Percentiles rank a stretch among this genome's conserved stretches.
phyloP scores from a whole-genome alignment of 2,888 invertebrate genomes.

The Epirrhoe tristata region DNA sequence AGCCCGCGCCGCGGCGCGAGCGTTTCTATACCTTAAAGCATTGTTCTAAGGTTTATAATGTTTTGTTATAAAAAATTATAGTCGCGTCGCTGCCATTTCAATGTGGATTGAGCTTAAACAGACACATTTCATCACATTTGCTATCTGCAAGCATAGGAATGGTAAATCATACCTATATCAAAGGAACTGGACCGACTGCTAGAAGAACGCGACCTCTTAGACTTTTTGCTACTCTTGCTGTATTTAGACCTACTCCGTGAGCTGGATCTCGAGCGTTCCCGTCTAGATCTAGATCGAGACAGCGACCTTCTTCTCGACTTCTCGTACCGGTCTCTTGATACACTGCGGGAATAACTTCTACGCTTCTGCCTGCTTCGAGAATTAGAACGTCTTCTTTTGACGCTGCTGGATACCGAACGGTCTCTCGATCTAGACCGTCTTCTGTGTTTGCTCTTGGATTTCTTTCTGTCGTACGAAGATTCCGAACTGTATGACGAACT shows the following conservation, averaged over 20 bases:
- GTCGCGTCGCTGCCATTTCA: too few relatives aligned
- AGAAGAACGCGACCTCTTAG: slow-evolving; percentile 66
- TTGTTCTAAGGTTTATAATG: too few relatives aligned
- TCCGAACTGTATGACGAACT: slow-evolving; percentile 77
- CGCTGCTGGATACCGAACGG: slow-evolving; percentile 69
- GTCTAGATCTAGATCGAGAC: slow-evolving; percentile 57
- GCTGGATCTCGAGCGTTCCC: slow-evolving; percentile 54
- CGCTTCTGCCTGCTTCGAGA: slow-evolving; percentile 67
- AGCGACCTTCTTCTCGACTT: slow-evolving; percentile 68
- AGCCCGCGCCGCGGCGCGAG: too few relatives aligned
- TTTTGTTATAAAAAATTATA: too few relatives aligned
- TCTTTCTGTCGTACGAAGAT: slow-evolving; percentile 75
- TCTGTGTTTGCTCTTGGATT: slow-evolving; percentile 73
- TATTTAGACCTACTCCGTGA: slow-evolving; percentile 67
- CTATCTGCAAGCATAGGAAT: too few relatives aligned
- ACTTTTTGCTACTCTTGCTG: slow-evolving; percentile 63
- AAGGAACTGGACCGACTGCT: slow-evolving; percentile 73
- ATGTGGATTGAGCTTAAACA: too few relatives aligned
- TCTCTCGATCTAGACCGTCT: slow-evolving; percentile 73
- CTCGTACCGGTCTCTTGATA: slow-evolving; percentile 75
- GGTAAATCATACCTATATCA: slow-evolving; percentile 72
- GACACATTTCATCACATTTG: too few relatives aligned
- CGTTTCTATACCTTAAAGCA: too few relatives aligned
- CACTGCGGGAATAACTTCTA: slow-evolving; percentile 74
- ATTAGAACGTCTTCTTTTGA: slow-evolving; percentile 67